phyloP scores from a whole-genome alignment of 2,797 vertebrate species.

The Sternarchorhynchus goeldii region DNA sequence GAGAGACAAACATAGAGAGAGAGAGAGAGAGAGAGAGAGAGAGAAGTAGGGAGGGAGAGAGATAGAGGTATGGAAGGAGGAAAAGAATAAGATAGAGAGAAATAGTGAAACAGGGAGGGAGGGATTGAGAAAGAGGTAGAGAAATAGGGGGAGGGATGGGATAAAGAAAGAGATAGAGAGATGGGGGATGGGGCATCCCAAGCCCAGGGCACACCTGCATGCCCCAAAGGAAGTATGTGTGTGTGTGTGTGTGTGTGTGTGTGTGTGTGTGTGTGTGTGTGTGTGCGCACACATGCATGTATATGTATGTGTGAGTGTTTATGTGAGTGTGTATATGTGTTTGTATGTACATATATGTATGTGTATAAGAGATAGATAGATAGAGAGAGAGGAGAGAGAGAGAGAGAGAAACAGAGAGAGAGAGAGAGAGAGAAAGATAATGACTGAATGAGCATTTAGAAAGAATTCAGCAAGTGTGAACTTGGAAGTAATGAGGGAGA shows the following conservation, averaged over 20 bases:
- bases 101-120: constrained; percentile 6
- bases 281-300: no score
- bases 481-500: neutral
- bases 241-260: neutral
- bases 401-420: neutral
- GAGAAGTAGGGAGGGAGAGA: constrained; percentile 16
- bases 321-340: neutral
- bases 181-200: neutral
- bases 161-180: neutral
- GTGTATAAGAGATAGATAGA: constrained; percentile 1
- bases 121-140: neutral
- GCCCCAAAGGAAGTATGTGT: constrained; percentile 12
- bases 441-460: neutral
- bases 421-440: neutral
- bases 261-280: no score
- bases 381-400: neutral
- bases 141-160: constrained; percentile 12
- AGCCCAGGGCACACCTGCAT: constrained; percentile 38
- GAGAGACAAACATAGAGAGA: neutral
- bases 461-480: constrained; percentile 26
- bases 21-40: neutral
- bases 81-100: neutral
- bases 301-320: no score
- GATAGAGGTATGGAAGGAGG: no score
- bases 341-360: no score